Conservation (phyloP, 1,140 invertebrate species). For the Nasonia giraulti region DNA sequence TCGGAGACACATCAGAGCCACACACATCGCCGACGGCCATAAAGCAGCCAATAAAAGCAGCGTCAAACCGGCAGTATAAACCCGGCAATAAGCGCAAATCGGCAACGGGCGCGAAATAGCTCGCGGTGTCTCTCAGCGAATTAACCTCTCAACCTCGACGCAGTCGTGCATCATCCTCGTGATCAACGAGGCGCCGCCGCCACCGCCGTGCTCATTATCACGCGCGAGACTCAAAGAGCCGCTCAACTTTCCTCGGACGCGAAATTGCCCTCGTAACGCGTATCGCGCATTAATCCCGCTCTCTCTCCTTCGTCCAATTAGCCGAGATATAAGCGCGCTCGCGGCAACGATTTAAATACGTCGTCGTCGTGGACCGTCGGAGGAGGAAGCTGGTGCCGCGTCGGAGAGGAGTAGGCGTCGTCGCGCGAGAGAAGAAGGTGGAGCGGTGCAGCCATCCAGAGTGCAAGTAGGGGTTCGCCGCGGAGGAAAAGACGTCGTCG, state of each 20-base stretch:
- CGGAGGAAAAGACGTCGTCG: constrained; percentile 54
- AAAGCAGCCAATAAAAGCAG: background rate
- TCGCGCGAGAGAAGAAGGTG: constrained; percentile 12
- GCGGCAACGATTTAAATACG: constrained; percentile 31
- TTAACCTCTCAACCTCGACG: constrained; percentile 13
- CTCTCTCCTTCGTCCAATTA: constrained; percentile 62
- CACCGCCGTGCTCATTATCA: constrained; percentile 8
- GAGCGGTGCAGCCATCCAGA: background rate
- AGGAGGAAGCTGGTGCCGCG: background rate
- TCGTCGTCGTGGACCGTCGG: background rate
- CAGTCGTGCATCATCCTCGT: constrained; percentile 1
- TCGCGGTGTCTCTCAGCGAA: background rate
- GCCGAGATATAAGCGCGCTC: constrained; percentile 57
- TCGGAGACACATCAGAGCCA: background rate
- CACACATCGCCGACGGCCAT: background rate
- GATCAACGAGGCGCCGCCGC: constrained; percentile 24
- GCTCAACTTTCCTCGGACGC: background rate
- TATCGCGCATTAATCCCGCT: background rate
- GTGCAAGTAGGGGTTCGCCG: constrained; percentile 2
- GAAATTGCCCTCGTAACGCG: constrained; percentile 10
- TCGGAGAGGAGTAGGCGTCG: constrained; percentile 25
- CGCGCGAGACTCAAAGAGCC: constrained; percentile 14
- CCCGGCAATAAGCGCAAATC: background rate
- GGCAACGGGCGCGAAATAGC: background rate
- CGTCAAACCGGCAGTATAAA: background rate